These are phyloP conservation scores for Stigmatopora argus DNA, from an alignment of 2,113 vertebrate genomes.

Conservation along the genomic window DNA sequence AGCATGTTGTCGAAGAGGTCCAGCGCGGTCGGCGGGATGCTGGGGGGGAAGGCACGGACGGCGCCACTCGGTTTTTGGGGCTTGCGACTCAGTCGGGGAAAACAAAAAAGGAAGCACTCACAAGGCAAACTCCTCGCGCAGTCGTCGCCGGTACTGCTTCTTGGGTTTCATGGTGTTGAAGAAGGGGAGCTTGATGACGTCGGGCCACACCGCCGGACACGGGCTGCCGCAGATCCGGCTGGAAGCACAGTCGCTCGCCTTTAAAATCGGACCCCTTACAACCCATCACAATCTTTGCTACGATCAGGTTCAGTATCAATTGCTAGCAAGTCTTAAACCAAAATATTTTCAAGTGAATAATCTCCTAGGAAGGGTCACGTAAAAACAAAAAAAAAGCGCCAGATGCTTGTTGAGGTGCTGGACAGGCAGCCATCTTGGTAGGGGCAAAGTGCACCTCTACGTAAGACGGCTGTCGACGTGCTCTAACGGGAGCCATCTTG, in stretches of 20 bases:
- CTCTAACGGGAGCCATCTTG: background rate
- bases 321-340: too few species aligned
- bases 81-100: background rate
- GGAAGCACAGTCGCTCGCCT: background rate
- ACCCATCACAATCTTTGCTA: too few species aligned
- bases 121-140: conserved; percentile 97
- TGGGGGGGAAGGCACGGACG: conserved; percentile 48
- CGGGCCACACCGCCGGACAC: conserved; percentile 95
- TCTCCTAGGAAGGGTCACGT: too few species aligned
- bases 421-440: too few species aligned
- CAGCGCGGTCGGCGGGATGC: conserved; percentile 86
- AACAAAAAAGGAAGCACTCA: conserved; percentile 61
- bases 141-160: conserved; percentile 93
- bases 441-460: too few species aligned
- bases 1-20: conserved; percentile 98
- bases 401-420: too few species aligned
- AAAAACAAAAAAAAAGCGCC: too few species aligned
- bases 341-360: too few species aligned
- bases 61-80: too few species aligned
- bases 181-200: conserved; percentile 97
- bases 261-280: too few species aligned
- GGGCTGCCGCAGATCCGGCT: conserved; percentile 97
- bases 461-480: too few species aligned
- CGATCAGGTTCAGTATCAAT: too few species aligned
- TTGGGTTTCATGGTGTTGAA: conserved; percentile 99